These are phyloP conservation scores for Acipenser transmontanus DNA, from an alignment of 2,797 vertebrate species.

Conservation along the genomic window DNA sequence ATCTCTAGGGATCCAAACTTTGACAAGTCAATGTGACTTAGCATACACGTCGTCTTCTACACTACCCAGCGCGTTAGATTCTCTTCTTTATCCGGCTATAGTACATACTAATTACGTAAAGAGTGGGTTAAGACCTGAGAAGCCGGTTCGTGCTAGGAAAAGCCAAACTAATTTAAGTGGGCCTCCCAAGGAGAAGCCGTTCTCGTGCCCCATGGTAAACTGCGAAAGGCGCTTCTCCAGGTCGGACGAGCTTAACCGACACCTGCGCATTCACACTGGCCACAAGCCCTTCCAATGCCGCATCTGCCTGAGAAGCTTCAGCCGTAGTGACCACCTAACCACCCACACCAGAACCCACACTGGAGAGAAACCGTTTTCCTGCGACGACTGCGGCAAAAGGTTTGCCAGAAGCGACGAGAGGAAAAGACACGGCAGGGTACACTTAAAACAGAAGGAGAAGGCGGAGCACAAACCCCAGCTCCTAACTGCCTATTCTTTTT, in stretches of 20 bases:
- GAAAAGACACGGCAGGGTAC: constrained; percentile 91
- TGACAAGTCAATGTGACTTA: constrained; percentile 58
- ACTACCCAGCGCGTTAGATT: constrained; percentile 59
- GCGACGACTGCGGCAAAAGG: constrained; percentile 89
- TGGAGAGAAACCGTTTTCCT: constrained; percentile 94
- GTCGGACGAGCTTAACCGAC: constrained; percentile 94
- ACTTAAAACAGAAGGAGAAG: constrained; percentile 91
- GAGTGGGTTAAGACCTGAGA: constrained; percentile 72
- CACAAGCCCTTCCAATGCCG: constrained; percentile 98
- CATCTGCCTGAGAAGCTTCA: constrained; percentile 94
- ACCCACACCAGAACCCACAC: constrained; percentile 97
- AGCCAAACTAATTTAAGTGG: constrained; percentile 77
- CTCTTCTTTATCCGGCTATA: constrained; percentile 58
- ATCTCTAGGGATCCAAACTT: constrained; percentile 53
- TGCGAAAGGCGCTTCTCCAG: constrained; percentile 91
- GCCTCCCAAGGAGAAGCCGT: constrained; percentile 90
- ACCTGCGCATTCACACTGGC: constrained; percentile 94
- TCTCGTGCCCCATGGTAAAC: constrained; percentile 90
- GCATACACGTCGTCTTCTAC: constrained; percentile 48
- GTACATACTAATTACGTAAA: constrained; percentile 49
- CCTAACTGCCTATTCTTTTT: constrained; percentile 58
- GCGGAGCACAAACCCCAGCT: constrained; percentile 87
- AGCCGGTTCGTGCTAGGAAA: constrained; percentile 70
- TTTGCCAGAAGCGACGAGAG: constrained; percentile 91
- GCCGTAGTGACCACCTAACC: constrained; percentile 95